phyloP scores from a whole-genome alignment of 2,113 vertebrate genomes.

The Lonchura striata region DNA sequence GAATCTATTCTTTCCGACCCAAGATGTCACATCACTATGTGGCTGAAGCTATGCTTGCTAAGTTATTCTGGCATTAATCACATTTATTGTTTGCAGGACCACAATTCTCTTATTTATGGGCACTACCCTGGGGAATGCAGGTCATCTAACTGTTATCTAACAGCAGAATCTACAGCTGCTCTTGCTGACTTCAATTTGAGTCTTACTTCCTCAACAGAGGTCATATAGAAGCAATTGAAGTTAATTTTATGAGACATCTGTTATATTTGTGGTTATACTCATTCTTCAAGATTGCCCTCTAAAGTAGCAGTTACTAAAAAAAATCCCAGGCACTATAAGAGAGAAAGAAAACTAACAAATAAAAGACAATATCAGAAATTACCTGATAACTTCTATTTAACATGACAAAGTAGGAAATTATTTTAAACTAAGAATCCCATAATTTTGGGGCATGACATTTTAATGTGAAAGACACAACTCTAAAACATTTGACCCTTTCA shows the following conservation, averaged over 20 bases:
- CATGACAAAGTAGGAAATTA: not conserved
- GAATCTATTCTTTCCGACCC: slow-evolving; percentile 62
- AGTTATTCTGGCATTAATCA: slow-evolving; percentile 77
- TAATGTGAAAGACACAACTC: not conserved
- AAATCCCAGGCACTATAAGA: not conserved
- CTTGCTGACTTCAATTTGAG: slow-evolving; percentile 61
- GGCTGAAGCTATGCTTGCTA: slow-evolving; percentile 62
- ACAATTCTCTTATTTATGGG: slow-evolving; percentile 54
- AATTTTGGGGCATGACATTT: not conserved
- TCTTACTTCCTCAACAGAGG: slow-evolving; percentile 73
- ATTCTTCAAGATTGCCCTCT: slow-evolving; percentile 68
- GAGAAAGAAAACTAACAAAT: not conserved
- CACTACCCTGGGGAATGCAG: slow-evolving; percentile 69
- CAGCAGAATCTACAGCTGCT: slow-evolving; percentile 69
- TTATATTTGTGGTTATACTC: slow-evolving; percentile 70
- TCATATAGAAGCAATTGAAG: slow-evolving; percentile 72
- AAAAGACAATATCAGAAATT: not conserved
- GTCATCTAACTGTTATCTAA: slow-evolving; percentile 63
- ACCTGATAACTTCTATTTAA: not conserved
- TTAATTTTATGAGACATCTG: slow-evolving; percentile 79
- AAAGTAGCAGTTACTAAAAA: slow-evolving; percentile 60
- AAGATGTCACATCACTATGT: slow-evolving; percentile 57
- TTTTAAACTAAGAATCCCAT: not conserved
- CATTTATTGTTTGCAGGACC: slow-evolving; percentile 68
- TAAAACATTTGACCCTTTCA: not conserved